Evolutionary conservation across 2,888 invertebrate species (phyloP).

Genomic region (Physocephala rufipes): DNA sequence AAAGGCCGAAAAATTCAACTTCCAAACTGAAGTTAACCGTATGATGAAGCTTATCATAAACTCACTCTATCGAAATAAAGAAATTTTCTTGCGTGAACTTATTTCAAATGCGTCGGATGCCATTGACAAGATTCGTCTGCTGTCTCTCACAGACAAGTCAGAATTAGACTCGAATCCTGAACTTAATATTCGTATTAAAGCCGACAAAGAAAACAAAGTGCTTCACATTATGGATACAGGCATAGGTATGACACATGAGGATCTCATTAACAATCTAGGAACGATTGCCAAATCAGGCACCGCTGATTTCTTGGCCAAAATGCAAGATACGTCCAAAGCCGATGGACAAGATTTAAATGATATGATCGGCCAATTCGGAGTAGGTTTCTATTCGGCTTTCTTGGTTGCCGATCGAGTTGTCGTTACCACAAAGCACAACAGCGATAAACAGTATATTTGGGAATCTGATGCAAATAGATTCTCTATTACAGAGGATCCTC

Average conservation of each 20-base stretch:
- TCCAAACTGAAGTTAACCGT: constrained; percentile 98
- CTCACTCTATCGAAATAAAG: constrained; percentile 98
- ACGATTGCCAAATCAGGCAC: constrained; percentile 99
- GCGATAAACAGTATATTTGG: constrained; percentile 96
- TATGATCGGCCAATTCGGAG: constrained; percentile 99
- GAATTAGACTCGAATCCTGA: constrained; percentile 84
- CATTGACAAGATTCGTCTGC: constrained; percentile 94
- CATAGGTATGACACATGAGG: constrained; percentile 95
- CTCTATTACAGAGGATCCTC: constrained; percentile 91
- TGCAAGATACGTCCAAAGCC: constrained; percentile 72
- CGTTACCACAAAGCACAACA: constrained; percentile 95
- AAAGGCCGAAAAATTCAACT: constrained; percentile 82
- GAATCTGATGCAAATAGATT: constrained; percentile 94
- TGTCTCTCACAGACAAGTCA: constrained; percentile 87
- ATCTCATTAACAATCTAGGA: constrained; percentile 94
- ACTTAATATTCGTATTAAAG: constrained; percentile 87
- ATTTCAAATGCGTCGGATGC: constrained; percentile 99
- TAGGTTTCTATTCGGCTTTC: constrained; percentile 99
- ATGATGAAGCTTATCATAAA: constrained; percentile 99
- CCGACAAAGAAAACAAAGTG: constrained; percentile 90
- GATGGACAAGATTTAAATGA: constrained; percentile 85
- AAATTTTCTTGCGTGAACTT: constrained; percentile 97
- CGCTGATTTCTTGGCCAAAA: constrained; percentile 92
- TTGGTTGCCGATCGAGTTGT: constrained; percentile 95
- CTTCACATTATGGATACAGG: constrained; percentile 97